Percentiles rank a stretch among this genome's conserved stretches.
phyloP scores from a whole-genome alignment of 2,797 vertebrate genomes.

The Rhinichthys osculus region DNA sequence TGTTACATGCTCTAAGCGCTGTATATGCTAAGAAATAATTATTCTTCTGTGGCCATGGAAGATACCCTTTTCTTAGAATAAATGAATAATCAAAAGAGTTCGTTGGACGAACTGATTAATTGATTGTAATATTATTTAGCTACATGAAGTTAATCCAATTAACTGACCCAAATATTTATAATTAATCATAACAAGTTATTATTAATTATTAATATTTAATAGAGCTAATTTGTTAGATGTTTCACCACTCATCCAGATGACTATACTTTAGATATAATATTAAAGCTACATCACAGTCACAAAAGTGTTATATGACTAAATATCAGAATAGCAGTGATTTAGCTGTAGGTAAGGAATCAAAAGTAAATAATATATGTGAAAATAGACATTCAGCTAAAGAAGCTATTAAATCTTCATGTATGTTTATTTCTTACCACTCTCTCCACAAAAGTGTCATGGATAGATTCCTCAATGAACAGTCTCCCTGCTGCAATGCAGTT shows the following conservation, averaged over 20 bases:
- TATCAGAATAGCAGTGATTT: not conserved
- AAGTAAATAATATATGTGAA: not conserved
- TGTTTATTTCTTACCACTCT: slow-evolving; percentile 78
- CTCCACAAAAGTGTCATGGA: slow-evolving; percentile 85
- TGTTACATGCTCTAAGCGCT: too few relatives aligned
- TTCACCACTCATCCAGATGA: not conserved
- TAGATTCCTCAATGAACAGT: slow-evolving; percentile 85
- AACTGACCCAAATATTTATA: too few relatives aligned
- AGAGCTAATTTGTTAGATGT: too few relatives aligned
- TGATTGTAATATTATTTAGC: too few relatives aligned
- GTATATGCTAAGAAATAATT: too few relatives aligned
- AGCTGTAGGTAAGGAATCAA: not conserved
- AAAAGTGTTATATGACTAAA: not conserved
- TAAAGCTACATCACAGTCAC: not conserved
- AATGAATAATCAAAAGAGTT: too few relatives aligned
- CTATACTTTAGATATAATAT: not conserved
- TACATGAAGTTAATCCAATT: too few relatives aligned
- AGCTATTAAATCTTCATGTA: not conserved
- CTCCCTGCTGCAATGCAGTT: slow-evolving; percentile 91
- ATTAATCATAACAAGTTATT: too few relatives aligned
- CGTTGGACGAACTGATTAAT: too few relatives aligned
- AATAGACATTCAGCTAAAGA: not conserved
- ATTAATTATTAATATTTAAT: too few relatives aligned
- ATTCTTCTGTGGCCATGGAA: too few relatives aligned
- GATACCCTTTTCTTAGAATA: too few relatives aligned